These are phyloP conservation scores for Polypedilum pembai DNA, from an alignment of 1,140 invertebrate species.

Conservation along the genomic window DNA sequence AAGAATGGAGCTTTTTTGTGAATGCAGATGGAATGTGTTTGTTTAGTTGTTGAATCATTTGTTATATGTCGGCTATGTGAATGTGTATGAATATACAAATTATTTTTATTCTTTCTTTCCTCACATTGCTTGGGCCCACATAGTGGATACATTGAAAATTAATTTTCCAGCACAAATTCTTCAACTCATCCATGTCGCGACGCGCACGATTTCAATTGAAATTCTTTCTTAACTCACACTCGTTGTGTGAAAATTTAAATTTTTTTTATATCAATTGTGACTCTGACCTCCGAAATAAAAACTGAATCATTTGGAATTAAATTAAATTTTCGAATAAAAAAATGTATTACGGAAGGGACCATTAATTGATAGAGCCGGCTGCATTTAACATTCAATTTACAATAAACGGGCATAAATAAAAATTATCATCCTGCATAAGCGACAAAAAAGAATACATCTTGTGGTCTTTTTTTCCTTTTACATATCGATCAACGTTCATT, in stretches of 20 bases:
- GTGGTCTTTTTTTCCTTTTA: not conserved
- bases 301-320: not conserved
- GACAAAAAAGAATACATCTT: too few species aligned
- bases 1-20: not conserved
- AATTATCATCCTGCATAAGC: not conserved
- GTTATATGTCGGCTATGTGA: not conserved
- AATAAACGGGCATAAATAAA: not conserved
- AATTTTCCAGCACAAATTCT: not conserved
- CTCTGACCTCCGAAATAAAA: not conserved
- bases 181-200: constrained; percentile 10
- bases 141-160: not conserved
- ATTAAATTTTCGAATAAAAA: not conserved
- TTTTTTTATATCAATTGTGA: not conserved
- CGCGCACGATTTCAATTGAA: not conserved
- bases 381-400: not conserved
- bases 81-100: not conserved
- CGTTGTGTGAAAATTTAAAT: not conserved
- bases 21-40: constrained; percentile 11
- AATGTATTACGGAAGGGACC: not conserved
- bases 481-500: not conserved
- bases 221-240: not conserved
- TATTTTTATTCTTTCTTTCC: not conserved
- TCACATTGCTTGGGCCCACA: not conserved
- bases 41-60: constrained; percentile 18
- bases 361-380: constrained; percentile 16